These are phyloP conservation scores for Trichopoda pennipes DNA, from an alignment of 2,888 invertebrate species.

Conservation along the genomic window DNA sequence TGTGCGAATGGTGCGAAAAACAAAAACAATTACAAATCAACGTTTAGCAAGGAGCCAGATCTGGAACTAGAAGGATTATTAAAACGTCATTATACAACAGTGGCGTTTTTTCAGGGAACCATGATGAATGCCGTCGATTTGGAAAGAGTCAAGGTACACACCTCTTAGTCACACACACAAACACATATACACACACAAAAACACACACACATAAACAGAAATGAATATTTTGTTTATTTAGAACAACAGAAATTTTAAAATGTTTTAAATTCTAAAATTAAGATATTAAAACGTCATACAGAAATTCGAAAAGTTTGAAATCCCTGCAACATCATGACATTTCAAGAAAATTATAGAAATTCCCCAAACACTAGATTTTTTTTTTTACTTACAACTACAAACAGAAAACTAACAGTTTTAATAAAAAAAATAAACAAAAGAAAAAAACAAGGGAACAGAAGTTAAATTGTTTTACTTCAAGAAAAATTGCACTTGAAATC, in stretches of 20 bases:
- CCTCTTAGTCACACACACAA: slow-evolving; percentile 45
- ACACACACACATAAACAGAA: slow-evolving; percentile 11
- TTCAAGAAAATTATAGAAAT: slow-evolving; percentile 28
- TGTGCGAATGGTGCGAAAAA: slow-evolving; percentile 7
- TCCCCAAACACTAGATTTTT: slow-evolving; percentile 14
- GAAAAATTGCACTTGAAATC: slow-evolving; percentile 46
- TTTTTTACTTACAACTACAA: too few species aligned
- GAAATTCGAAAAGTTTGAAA: neutral
- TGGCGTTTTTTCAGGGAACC: slow-evolving; percentile 99
- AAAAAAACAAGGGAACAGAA: neutral
- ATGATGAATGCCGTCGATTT: slow-evolving; percentile 99
- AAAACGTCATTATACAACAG: slow-evolving; percentile 99
- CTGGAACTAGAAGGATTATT: slow-evolving; percentile 99
- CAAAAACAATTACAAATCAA: slow-evolving; percentile 25
- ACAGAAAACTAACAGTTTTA: too few species aligned
- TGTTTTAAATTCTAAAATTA: neutral
- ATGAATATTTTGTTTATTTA: neutral
- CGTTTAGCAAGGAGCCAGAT: slow-evolving; percentile 99
- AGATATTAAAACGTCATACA: neutral
- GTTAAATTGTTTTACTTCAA: slow-evolving; percentile 26
- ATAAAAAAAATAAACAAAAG: too few species aligned
- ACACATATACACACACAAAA: neutral
- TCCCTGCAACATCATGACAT: slow-evolving; percentile 50
- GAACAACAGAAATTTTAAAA: slow-evolving; percentile 30
- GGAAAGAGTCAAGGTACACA: slow-evolving; percentile 98